A percentile compares a stretch with the other conserved stretches of the same genome.
These are phyloP conservation scores for Anabacerthia variegaticeps DNA, from an alignment of 2,797 vertebrate genomes.

Conservation along the genomic window DNA sequence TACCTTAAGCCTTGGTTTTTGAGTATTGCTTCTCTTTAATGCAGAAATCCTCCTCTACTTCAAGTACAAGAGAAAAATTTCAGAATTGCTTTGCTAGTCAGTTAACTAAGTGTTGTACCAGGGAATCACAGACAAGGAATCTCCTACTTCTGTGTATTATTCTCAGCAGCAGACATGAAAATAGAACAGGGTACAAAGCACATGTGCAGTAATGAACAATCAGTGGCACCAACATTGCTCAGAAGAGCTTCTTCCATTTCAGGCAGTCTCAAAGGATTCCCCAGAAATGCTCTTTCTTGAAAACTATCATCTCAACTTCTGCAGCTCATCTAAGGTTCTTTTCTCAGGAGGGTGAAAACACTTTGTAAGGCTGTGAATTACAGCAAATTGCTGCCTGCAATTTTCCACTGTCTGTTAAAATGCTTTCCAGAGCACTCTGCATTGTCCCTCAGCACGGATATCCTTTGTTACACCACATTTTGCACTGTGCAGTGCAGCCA, in stretches of 20 bases:
- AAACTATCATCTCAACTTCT: neutral
- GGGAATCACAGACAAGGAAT: neutral
- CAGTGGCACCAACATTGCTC: neutral
- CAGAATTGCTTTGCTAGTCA: neutral
- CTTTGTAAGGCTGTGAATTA: neutral
- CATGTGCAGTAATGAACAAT: neutral
- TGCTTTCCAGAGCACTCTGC: neutral
- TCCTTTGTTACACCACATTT: neutral
- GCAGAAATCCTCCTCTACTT: neutral
- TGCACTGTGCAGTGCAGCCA: neutral
- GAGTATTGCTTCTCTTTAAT: neutral
- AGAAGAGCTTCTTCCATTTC: neutral
- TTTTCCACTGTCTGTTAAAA: neutral
- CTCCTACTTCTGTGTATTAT: neutral
- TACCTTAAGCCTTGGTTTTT: neutral
- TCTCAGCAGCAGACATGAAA: neutral
- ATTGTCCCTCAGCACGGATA: neutral
- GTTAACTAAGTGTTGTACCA: neutral
- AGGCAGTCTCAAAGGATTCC: neutral
- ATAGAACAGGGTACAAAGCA: neutral
- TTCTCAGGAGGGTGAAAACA: neutral
- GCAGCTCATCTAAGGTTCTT: neutral
- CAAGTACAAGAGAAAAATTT: neutral
- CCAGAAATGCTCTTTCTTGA: neutral
- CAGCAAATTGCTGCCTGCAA: neutral